A percentile compares a stretch with the other conserved stretches of the same genome.
Evolutionary conservation across 2,888 invertebrate species (phyloP).

Genomic region (Drosophila recens): DNA sequence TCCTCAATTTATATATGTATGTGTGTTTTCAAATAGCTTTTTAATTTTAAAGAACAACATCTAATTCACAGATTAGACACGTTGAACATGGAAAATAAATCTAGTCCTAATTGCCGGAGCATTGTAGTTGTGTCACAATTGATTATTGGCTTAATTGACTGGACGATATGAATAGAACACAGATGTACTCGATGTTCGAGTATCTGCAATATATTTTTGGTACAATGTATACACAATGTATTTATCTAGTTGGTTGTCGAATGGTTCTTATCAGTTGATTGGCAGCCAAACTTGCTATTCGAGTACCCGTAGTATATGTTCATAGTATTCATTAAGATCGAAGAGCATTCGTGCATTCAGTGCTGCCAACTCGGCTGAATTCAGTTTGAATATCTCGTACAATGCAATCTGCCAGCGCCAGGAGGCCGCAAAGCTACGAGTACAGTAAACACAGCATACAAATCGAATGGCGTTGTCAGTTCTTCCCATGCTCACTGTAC

Average conservation of each 20-base stretch:
- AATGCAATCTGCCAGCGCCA: slow-evolving; percentile 29
- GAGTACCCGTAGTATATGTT: not conserved
- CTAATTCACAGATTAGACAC: not conserved
- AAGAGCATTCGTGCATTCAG: slow-evolving; percentile 43
- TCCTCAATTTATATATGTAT: not conserved
- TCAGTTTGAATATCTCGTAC: slow-evolving; percentile 5
- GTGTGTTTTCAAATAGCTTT: not conserved
- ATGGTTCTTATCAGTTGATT: slow-evolving; percentile 23
- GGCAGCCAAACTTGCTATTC: slow-evolving; percentile 14
- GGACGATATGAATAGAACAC: slow-evolving; percentile 12
- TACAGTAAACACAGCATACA: slow-evolving; percentile 42
- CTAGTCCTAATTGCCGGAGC: slow-evolving; percentile 23
- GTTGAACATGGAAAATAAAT: slow-evolving; percentile 5
- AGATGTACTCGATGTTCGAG: too few species aligned
- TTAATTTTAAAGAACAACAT: not conserved
- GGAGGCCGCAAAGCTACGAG: slow-evolving; percentile 31
- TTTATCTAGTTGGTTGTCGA: not conserved
- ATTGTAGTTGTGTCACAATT: slow-evolving; percentile 26
- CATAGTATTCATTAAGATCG: slow-evolving; percentile 15
- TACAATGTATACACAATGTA: too few species aligned
- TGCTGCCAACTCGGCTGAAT: slow-evolving; percentile 28
- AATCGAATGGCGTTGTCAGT: slow-evolving; percentile 42
- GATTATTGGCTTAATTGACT: slow-evolving; percentile 39
- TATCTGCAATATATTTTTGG: too few species aligned
- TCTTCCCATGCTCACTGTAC: too few species aligned